Evolutionary conservation across 2,888 invertebrate genomes (phyloP).

Genomic region (Lordiphosa andalusiaca): DNA sequence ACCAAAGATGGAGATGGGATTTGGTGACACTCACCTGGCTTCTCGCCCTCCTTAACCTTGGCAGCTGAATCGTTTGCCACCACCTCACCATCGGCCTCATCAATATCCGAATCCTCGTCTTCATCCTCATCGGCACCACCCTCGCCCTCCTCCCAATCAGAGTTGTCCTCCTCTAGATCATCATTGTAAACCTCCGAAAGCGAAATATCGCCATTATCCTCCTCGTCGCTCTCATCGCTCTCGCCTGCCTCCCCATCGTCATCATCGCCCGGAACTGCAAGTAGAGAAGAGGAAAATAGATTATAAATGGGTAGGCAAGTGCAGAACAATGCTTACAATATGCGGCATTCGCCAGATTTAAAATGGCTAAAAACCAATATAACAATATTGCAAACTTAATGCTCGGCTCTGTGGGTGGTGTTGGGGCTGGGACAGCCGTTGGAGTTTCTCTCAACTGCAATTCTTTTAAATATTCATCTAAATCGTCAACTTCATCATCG

Average conservation of each 20-base stretch:
- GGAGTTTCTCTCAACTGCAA: conserved; percentile 68
- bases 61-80: conserved; percentile 65
- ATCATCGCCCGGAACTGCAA: conserved; percentile 67
- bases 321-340: conserved; percentile 75
- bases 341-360: conserved; percentile 78
- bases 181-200: conserved; percentile 80
- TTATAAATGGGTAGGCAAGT: conserved; percentile 2
- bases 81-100: conserved; percentile 80
- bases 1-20: not conserved
- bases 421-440: conserved; percentile 5
- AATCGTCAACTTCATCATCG: conserved; percentile 73
- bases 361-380: conserved; percentile 79
- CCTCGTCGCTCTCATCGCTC: conserved; percentile 76
- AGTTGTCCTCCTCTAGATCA: conserved; percentile 83
- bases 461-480: conserved; percentile 79
- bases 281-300: conserved; percentile 45
- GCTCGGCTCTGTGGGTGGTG: conserved; percentile 24
- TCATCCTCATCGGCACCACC: conserved; percentile 82
- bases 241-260: conserved; percentile 23
- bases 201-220: conserved; percentile 81
- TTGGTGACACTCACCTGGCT: conserved; percentile 43
- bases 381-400: conserved; percentile 76
- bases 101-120: conserved; percentile 82
- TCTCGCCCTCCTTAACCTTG: conserved; percentile 59
- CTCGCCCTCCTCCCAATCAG: conserved; percentile 84